Evolutionary conservation across 2,888 invertebrate species (phyloP), one percentile per base, ranked within the genome.

Genomic region (Drosophila lutescens): DNA sequence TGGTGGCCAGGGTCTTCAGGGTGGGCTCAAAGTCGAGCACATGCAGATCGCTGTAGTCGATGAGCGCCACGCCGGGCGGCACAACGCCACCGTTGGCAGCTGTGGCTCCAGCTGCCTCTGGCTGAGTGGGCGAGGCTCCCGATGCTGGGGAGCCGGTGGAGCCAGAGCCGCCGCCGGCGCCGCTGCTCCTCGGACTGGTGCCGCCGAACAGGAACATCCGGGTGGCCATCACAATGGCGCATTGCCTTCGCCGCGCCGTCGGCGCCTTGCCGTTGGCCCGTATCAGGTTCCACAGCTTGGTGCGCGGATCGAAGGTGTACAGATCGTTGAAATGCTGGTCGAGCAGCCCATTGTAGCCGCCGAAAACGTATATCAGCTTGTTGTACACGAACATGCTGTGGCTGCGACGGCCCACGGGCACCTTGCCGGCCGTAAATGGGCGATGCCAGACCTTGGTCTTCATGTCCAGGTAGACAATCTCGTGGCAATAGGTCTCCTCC

Each of bases 121-220:
- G 30, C 38, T 41, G 60, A n/a, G 38, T 59, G 34, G 57, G n/a
- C 4, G 43, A 44, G 5, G 13, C 15, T 12, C 12, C 34, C 0
- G 32, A 15, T 13, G 32, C 13, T 10, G 40, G 54, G 9, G 49
- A 40, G 12, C 26, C 8, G 8, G 15, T 2, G 2, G 34, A 2
- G 0, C 47, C 58, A 0, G 34, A 2, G 0, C 40, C 47, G 0
- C 47, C 47, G 12, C 30, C 8, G 10, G 20, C 3, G 8, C 30
- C 1, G 1, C 47, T 34, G 6, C 38, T 43, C 3, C 66, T 13
- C 2, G 92, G 96, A 96, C 97, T 97, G 61, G 98, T 98, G 43
- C 98, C 98, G 50, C 98, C 98, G 93, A 98, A 98, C 61, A 98
- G 93, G 91, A 95, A 98, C 80, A 97, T 94, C 88, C 94, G 94